Percentiles rank a stretch among this genome's conserved stretches.
Evolutionary conservation across 92 coral and sea anemone genomes (phyloP).

Genomic region (Virgularia gustaviana): DNA sequence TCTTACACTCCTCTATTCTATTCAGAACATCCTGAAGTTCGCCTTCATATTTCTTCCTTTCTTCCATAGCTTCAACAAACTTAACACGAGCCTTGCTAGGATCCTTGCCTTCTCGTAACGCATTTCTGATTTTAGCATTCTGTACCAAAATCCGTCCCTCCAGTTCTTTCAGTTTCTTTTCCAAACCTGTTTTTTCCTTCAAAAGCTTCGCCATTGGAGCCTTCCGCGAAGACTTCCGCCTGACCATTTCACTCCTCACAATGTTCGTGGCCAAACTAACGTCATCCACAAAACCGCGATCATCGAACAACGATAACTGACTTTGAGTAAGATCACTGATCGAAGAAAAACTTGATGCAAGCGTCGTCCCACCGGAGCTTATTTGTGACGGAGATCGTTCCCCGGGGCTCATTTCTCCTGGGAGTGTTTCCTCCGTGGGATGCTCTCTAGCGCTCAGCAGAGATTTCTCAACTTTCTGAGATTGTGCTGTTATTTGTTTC

Average conservation of each 20-base stretch:
- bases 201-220: conserved; percentile 24
- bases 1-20: conserved; percentile 16
- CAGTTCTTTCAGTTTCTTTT: conserved; percentile 24
- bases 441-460: conserved; percentile 12
- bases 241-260: conserved; percentile 19
- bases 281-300: conserved; percentile 10
- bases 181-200: conserved; percentile 24
- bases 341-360: not conserved
- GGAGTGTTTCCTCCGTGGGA: not conserved
- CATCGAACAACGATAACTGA: conserved; percentile 28
- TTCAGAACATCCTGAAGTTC: not conserved
- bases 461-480: conserved; percentile 29
- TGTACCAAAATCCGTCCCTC: conserved; percentile 12
- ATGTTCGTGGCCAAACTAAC: conserved; percentile 24
- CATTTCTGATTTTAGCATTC: conserved; percentile 28
- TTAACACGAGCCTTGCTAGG: not conserved
- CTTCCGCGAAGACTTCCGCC: conserved; percentile 5
- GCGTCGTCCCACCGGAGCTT: not conserved
- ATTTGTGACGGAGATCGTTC: too few species aligned
- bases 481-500: conserved; percentile 27
- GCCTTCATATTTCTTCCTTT: not conserved
- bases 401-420: too few species aligned
- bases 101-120: conserved; percentile 19
- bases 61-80: conserved; percentile 10
- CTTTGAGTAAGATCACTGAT: conserved; percentile 17